Evolutionary conservation across 2,113 vertebrate genomes (phyloP).

Genomic region (Tragulus kanchil): DNA sequence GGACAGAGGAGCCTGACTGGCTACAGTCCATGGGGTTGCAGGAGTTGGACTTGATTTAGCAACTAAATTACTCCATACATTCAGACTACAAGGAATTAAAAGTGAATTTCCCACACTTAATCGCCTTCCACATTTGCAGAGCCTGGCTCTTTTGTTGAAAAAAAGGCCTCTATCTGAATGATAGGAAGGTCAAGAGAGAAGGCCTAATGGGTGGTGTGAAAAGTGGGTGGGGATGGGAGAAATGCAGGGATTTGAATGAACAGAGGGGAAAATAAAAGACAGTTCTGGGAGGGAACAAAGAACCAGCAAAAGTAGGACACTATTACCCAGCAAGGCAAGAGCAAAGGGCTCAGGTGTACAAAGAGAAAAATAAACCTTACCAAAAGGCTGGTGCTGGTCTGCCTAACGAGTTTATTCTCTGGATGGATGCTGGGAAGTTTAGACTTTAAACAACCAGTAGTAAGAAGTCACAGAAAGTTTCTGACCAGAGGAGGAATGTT

Average conservation of each 20-base stretch:
- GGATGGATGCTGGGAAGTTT: neutral
- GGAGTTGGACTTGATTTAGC: too few species aligned
- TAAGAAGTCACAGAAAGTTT: neutral
- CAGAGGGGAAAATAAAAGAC: neutral
- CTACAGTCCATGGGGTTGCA: too few species aligned
- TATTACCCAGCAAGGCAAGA: conserved; percentile 1
- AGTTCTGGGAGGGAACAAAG: neutral
- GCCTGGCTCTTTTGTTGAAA: neutral
- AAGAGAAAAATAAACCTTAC: neutral
- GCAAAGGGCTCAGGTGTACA: neutral
- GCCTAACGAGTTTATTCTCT: neutral
- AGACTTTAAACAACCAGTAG: neutral
- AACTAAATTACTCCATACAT: too few species aligned
- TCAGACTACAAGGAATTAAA: conserved; percentile 39
- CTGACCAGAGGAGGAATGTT: neutral
- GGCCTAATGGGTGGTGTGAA: neutral
- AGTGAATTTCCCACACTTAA: neutral
- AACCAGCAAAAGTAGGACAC: neutral
- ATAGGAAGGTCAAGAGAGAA: neutral
- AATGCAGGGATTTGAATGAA: neutral
- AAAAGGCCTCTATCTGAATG: neutral
- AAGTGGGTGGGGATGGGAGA: neutral
- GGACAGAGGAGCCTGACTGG: too few species aligned
- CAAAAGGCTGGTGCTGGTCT: neutral
- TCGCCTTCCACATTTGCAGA: neutral